Conservation (phyloP, 1,140 invertebrate species). For the Lepidostoma basale region DNA sequence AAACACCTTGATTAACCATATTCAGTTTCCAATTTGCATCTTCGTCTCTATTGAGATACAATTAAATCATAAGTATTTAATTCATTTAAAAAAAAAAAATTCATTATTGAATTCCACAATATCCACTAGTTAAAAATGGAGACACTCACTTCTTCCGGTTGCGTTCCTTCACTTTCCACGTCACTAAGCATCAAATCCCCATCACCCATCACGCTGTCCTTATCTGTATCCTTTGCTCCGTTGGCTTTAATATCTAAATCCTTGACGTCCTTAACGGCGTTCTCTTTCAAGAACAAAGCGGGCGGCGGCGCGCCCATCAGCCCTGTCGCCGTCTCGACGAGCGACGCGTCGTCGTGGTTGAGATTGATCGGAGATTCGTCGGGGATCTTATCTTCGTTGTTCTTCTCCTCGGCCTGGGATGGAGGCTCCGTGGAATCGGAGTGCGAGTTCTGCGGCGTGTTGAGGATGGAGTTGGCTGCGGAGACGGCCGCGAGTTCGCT, state of each 20-base stretch:
- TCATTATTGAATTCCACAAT: too few relatives aligned
- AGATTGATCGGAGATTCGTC: not conserved
- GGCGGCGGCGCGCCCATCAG: conserved; percentile 27
- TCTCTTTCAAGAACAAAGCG: conserved; percentile 26
- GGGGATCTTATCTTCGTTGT: not conserved
- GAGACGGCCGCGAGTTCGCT: conserved; percentile 44
- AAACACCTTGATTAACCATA: too few relatives aligned
- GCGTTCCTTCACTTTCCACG: conserved; percentile 84
- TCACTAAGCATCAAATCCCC: conserved; percentile 66
- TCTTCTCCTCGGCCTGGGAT: not conserved
- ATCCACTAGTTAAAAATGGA: too few relatives aligned
- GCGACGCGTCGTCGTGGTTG: not conserved
- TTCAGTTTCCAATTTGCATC: too few relatives aligned
- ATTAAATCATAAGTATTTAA: too few relatives aligned
- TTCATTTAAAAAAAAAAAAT: too few relatives aligned
- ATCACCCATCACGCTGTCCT: conserved; percentile 58
- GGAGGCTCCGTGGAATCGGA: not conserved
- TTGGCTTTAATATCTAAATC: conserved; percentile 28
- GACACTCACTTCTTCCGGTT: conserved; percentile 73
- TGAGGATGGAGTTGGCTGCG: conserved; percentile 8
- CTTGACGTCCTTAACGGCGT: conserved; percentile 24
- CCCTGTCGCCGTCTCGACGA: not conserved
- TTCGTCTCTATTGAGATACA: too few relatives aligned
- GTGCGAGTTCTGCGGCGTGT: not conserved
- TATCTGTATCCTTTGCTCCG: conserved; percentile 46